These are phyloP conservation scores for Bombus haemorrhoidalis DNA, from an alignment of 1,140 invertebrate genomes.

Conservation along the genomic window DNA sequence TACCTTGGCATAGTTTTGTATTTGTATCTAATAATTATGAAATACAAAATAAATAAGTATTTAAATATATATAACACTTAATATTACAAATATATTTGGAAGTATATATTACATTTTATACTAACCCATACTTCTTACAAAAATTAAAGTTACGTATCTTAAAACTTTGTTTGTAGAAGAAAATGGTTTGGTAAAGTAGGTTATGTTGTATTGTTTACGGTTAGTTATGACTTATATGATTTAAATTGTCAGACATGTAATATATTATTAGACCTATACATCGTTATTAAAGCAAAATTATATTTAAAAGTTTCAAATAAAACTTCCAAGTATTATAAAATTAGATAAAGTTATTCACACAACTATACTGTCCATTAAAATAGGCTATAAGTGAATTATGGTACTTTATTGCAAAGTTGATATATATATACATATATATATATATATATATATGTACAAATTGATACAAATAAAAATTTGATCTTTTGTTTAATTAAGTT, in stretches of 20 bases:
- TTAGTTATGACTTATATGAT: background rate
- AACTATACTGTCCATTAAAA: too few species aligned
- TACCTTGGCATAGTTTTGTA: constrained; percentile 75
- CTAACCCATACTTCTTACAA: background rate
- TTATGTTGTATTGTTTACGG: constrained; percentile 1
- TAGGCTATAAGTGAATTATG: background rate
- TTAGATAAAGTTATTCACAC: background rate
- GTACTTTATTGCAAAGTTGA: background rate
- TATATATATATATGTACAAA: background rate
- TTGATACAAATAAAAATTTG: background rate
- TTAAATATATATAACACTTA: background rate
- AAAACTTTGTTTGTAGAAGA: background rate
- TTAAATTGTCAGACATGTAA: background rate
- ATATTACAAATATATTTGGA: background rate
- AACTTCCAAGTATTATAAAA: too few species aligned
- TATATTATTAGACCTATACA: background rate
- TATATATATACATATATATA: background rate
- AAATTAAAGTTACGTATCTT: background rate
- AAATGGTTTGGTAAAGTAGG: background rate
- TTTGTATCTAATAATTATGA: constrained; percentile 52
- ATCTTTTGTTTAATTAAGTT: background rate
- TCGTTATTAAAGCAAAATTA: background rate
- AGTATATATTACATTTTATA: background rate
- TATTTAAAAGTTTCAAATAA: background rate
- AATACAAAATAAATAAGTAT: background rate